Percentiles rank a stretch among this genome's conserved stretches.
phyloP scores from a whole-genome alignment of 2,888 invertebrate species.

The Orthosia gothica region DNA sequence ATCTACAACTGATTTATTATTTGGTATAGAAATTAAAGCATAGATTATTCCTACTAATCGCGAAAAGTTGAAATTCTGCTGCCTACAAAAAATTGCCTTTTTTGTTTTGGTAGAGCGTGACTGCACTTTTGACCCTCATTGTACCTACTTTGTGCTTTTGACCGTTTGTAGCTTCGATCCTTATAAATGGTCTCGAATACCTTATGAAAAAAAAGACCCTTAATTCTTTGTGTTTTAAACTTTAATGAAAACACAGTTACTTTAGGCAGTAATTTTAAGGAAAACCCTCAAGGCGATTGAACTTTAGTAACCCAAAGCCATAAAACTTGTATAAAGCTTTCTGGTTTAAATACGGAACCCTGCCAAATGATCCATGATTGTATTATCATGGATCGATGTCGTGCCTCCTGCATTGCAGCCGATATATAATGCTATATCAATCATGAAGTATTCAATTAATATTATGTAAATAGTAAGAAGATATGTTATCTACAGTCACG shows the following conservation, averaged over 20 bases:
- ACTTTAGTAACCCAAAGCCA: background rate
- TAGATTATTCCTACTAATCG: too few species aligned
- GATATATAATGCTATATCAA: conserved; percentile 36
- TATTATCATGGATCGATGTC: conserved; percentile 11
- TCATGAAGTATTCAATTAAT: conserved; percentile 51
- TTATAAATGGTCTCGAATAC: background rate
- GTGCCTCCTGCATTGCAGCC: conserved; percentile 14
- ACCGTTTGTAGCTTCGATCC: too few species aligned
- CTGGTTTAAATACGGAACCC: background rate
- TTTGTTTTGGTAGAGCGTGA: too few species aligned
- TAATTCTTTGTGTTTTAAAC: background rate
- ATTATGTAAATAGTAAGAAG: conserved; percentile 56
- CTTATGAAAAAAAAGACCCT: too few species aligned
- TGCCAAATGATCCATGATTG: background rate
- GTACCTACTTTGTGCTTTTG: too few species aligned
- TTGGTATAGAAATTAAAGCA: too few species aligned
- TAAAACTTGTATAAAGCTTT: background rate
- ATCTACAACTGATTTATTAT: too few species aligned
- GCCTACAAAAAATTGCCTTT: too few species aligned
- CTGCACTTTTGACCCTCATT: too few species aligned
- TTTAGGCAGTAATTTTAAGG: background rate
- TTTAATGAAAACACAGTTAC: conserved; percentile 4
- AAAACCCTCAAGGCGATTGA: background rate
- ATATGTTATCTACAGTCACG: conserved; percentile 61
- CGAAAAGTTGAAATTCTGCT: too few species aligned